Evolutionary conservation across 1,140 invertebrate genomes (phyloP).

Genomic region (Mactra quadrangularis): DNA sequence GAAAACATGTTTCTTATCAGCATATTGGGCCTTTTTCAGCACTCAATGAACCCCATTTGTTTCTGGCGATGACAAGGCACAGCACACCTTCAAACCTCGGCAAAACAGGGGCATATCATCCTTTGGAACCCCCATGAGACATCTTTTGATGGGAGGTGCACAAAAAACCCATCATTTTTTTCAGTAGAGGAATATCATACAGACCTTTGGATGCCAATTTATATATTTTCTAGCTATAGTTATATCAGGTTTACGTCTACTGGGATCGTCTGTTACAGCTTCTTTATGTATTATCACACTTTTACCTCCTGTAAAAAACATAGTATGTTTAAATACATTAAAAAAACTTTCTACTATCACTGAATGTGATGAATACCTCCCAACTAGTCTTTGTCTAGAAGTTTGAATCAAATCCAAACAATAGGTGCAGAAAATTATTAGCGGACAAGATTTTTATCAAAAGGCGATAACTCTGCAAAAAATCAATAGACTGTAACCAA

Average conservation of each 20-base stretch:
- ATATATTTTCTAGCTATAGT: constrained; percentile 92
- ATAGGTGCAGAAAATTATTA: not conserved
- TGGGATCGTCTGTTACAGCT: constrained; percentile 96
- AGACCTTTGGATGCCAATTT: constrained; percentile 97
- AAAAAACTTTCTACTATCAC: not conserved
- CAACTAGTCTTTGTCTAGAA: too few relatives aligned
- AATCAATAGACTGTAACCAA: too few relatives aligned
- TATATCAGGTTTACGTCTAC: constrained; percentile 96
- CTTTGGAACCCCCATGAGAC: constrained; percentile 97
- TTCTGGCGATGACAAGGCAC: too few relatives aligned
- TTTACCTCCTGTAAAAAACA: constrained; percentile 65
- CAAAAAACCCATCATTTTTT: not conserved
- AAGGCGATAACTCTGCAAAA: constrained; percentile 8
- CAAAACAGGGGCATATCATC: constrained; percentile 85
- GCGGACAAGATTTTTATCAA: too few relatives aligned
- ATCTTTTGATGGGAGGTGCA: constrained; percentile 90
- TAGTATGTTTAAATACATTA: constrained; percentile 17
- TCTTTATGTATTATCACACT: constrained; percentile 90
- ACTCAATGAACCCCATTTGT: too few relatives aligned
- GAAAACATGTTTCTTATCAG: too few relatives aligned
- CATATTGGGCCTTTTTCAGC: too few relatives aligned
- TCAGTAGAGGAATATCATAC: too few relatives aligned
- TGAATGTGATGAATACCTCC: too few relatives aligned
- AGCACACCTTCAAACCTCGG: too few relatives aligned
- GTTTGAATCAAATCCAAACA: too few relatives aligned